These are phyloP conservation scores for Pseudomyrmex concolor DNA, from an alignment of 1,140 invertebrate genomes.

Conservation along the genomic window DNA sequence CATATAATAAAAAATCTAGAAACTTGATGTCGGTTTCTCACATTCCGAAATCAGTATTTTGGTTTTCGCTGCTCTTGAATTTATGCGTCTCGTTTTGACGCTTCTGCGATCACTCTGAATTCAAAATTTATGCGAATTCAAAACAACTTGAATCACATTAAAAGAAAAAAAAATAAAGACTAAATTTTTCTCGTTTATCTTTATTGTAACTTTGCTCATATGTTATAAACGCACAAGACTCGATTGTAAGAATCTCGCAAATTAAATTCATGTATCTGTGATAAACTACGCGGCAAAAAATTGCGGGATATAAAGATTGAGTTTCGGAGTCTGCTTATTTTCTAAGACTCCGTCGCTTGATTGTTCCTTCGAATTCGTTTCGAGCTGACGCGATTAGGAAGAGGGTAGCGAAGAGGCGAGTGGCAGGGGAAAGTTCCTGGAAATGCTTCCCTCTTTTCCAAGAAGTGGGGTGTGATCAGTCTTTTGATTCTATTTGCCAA, in stretches of 20 bases:
- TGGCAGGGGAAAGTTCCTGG: slow-evolving; percentile 50
- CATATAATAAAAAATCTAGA: no score
- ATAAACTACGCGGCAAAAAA: not conserved
- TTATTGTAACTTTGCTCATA: no score
- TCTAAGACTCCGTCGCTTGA: slow-evolving; percentile 1
- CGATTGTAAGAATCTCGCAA: not conserved
- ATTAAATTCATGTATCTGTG: not conserved
- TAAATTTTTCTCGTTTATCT: no score
- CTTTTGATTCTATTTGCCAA: slow-evolving; percentile 40
- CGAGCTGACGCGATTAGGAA: not conserved
- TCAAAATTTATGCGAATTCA: no score
- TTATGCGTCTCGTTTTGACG: no score
- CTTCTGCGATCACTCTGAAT: no score
- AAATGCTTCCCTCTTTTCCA: slow-evolving; percentile 60
- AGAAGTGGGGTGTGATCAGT: slow-evolving; percentile 37
- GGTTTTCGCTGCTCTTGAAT: no score
- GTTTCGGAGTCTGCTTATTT: not conserved
- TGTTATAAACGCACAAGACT: no score
- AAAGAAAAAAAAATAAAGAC: no score
- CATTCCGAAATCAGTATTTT: no score
- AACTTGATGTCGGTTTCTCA: no score
- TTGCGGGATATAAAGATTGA: slow-evolving; percentile 6
- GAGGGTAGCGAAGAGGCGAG: not conserved
- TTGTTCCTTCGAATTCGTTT: slow-evolving; percentile 31
- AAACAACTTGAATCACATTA: no score